Percentiles rank a stretch among this genome's conserved stretches.
phyloP scores from a whole-genome alignment of 2,888 invertebrate species.

The Nomada fucata region DNA sequence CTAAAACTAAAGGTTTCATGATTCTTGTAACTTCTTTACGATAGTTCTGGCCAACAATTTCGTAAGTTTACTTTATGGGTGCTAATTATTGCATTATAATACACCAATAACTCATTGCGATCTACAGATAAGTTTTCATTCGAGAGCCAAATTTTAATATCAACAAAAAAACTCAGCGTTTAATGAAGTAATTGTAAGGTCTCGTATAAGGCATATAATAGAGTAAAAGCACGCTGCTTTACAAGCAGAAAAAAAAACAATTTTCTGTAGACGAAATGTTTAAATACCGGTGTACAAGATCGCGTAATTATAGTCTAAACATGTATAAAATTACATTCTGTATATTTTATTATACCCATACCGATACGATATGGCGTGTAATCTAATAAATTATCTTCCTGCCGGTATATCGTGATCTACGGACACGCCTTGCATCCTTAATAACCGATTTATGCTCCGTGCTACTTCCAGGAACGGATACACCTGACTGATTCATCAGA shows the following conservation, averaged over 20 bases:
- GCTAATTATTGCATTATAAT: background rate
- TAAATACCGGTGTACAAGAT: constrained; percentile 20
- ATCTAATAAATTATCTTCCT: constrained; percentile 37
- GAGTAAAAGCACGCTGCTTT: background rate
- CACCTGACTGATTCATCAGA: constrained; percentile 12
- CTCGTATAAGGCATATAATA: constrained; percentile 10
- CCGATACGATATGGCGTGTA: constrained; percentile 4
- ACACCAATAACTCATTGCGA: background rate
- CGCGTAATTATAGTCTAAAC: constrained; percentile 32
- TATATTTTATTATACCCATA: constrained; percentile 33
- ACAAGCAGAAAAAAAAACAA: constrained; percentile 6
- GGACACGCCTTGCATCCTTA: constrained; percentile 40
- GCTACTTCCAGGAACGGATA: constrained; percentile 42
- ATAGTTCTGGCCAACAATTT: background rate
- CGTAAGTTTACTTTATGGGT: background rate
- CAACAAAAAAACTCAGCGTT: background rate
- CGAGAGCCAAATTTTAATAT: background rate
- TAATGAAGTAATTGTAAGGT: constrained; percentile 17
- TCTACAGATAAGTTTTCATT: background rate
- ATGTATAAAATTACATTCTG: constrained; percentile 16
- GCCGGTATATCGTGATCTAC: constrained; percentile 29
- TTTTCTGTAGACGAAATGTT: constrained; percentile 11
- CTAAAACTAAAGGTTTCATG: too few relatives aligned
- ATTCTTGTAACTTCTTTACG: too few relatives aligned
- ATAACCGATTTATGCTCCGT: constrained; percentile 33